Evolutionary conservation across 2,888 invertebrate species (phyloP).

Genomic region (Lithophane socia): DNA sequence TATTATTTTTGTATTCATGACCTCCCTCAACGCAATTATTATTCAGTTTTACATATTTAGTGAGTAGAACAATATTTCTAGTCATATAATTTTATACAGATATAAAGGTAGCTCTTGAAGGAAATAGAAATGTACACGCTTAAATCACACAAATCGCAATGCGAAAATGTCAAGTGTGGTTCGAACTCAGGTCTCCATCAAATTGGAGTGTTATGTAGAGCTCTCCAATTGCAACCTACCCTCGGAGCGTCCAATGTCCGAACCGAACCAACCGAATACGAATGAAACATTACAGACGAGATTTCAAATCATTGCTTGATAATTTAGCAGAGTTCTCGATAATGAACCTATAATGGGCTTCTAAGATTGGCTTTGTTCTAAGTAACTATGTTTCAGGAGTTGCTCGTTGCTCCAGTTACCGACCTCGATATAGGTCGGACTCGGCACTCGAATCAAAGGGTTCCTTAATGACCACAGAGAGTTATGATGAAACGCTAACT

Average conservation of each 20-base stretch:
- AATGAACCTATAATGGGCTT: constrained; percentile 19
- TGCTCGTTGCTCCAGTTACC: constrained; percentile 30
- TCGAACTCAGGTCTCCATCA: constrained; percentile 26
- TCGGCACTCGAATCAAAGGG: constrained; percentile 19
- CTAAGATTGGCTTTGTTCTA: constrained; percentile 1
- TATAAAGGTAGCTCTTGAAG: not conserved
- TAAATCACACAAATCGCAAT: constrained; percentile 5
- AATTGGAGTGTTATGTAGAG: constrained; percentile 44
- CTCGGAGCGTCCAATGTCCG: constrained; percentile 10
- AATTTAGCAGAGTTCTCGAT: not conserved
- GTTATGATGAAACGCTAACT: constrained; percentile 17
- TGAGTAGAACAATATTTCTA: not conserved
- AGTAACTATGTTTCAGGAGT: constrained; percentile 24
- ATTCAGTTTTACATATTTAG: not conserved
- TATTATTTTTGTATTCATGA: constrained; percentile 17
- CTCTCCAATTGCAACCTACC: constrained; percentile 23
- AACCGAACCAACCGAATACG: not conserved
- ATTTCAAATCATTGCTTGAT: not conserved
- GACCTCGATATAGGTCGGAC: constrained; percentile 27
- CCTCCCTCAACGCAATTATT: not conserved
- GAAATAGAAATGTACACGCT: not conserved
- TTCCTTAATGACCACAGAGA: constrained; percentile 25
- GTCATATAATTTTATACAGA: no score
- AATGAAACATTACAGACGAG: not conserved
- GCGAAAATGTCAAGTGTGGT: constrained; percentile 13